Evolutionary conservation across 2,888 invertebrate genomes (phyloP), one percentile per base, ranked within the genome.

Genomic region (Agrotis ipsilon): DNA sequence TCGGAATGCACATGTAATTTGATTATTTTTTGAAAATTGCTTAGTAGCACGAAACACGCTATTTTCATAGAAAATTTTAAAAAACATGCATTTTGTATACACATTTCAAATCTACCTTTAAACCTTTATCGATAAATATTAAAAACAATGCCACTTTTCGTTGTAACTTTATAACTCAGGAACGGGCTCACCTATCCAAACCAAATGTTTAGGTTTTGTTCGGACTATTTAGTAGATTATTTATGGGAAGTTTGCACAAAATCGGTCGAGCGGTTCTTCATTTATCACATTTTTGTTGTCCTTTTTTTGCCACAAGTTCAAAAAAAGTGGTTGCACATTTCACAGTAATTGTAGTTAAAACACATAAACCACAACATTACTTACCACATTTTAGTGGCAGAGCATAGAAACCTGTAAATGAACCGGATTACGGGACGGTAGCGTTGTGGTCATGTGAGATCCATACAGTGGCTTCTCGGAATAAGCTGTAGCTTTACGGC

Each of bases 361-460:
- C 27, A 43, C 32, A 39, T 11, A 14, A 27, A 43, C 21, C 27
- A 32, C 21, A 32, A n/a, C 13, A 43, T 27, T 9, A 24, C 43
- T 48, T 13, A 27, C 73, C 48, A 57, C 64, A 72, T 45, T 49
- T 48, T 32, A 2, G 43, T 49, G 43, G 55, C 55, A 16, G 49
- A 27, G 16, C 43, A 39, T 21, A 21, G 18, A 18, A 61, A 39
- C 54, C 39, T 48, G 39, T 9, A 54, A 55, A 62, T 72, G 46
- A 73, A 27, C 32, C 3, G 43, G 48, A 49, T 55, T 62, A 72
- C n/a, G 1, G 19, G 43, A 48, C 46, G 24, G 46, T 24, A 48
- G 19, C n/a, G 13, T 24, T 70, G 63, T 68, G 68, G 68, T 51
- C 6, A 9, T 9, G 9, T 64, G 45, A 64, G 65, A 45, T 64